Evolutionary conservation across 2,797 vertebrate genomes (phyloP).

Genomic region (Paedocypris micromegethes): DNA sequence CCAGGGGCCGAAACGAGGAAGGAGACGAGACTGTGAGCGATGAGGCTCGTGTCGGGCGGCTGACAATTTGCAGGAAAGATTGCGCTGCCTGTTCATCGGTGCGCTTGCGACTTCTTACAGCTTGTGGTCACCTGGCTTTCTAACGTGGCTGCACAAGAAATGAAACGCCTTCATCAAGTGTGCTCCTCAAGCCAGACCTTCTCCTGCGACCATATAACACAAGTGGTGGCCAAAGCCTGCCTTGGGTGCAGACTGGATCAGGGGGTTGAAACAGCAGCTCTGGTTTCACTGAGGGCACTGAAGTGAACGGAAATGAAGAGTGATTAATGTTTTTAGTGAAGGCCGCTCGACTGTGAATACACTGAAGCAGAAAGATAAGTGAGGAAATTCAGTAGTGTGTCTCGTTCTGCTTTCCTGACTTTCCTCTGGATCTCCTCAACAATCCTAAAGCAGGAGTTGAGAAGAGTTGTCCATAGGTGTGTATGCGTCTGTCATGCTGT

Average conservation of each 20-base stretch:
- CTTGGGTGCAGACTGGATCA: not conserved
- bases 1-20: conserved; percentile 15
- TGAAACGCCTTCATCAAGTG: conserved; percentile 28
- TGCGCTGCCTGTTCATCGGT: not conserved
- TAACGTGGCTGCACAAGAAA: conserved; percentile 6
- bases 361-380: conserved; percentile 21
- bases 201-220: conserved; percentile 4
- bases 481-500: no score
- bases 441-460: no score
- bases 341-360: conserved; percentile 27
- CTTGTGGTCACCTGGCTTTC: conserved; percentile 2
- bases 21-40: conserved; percentile 42
- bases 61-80: not conserved
- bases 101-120: not conserved
- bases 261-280: conserved; percentile 44
- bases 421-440: no score
- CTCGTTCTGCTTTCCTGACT: no score
- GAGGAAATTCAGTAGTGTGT: not conserved
- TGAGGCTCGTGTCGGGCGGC: conserved; percentile 3
- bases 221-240: not conserved
- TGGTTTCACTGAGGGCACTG: conserved; percentile 37
- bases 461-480: no score
- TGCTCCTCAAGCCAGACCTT: conserved; percentile 3
- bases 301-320: conserved; percentile 50
- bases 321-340: conserved; percentile 49